Base-by-base conservation (phyloP, 2,888 invertebrate genomes). In the Zele albiditarsus region DNA sequence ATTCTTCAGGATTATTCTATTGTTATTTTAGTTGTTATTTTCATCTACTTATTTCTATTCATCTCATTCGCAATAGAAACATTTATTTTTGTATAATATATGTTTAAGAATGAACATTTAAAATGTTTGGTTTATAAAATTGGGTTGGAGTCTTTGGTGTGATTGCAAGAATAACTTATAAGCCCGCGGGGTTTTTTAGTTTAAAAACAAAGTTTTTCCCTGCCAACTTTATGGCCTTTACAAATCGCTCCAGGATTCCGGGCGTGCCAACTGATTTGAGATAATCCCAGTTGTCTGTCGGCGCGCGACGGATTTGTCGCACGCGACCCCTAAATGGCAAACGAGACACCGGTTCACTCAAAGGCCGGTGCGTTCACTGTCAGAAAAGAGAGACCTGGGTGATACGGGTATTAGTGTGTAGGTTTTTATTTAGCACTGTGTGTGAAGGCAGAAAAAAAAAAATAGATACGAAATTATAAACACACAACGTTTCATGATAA, bases 241-340 rank as follows among this genome's bases (percentile, higher is more conserved):
- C 87, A 86, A 88, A 88, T 88, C 87, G 86, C 79, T 81, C 77
- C 86, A 70, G 81, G 85, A 88, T 87, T 87, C 88, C 87, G 84
- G 83, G 84, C 86, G 82, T 83, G 85, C 86, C 86, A 79, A 38
- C 81, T 83, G 86, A 87, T 88, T 88, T 84, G 84, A 86, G 84
- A 87, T 85, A 86, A 86, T 86, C 82, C 79, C 81, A 77, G 80
- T 79, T 81, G 75, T 71, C 78, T 78, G 71, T 75, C 80, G 74
- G 74, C 77, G 78, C 78, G 76, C 80, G 82, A 84, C 85, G 83
- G 82, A 87, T 87, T 85, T 84, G 87, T 87, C 86, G 86, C 87
- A 84, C 82, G 83, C 83, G 80, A 71, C 78, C 87, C 87, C 84
- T 87, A 87, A 85, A 87, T 86, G 87, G 87, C 77, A 79, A 79